These are phyloP conservation scores for Herpetotheres cachinnans DNA, from an alignment of 2,113 vertebrate species.

Conservation along the genomic window DNA sequence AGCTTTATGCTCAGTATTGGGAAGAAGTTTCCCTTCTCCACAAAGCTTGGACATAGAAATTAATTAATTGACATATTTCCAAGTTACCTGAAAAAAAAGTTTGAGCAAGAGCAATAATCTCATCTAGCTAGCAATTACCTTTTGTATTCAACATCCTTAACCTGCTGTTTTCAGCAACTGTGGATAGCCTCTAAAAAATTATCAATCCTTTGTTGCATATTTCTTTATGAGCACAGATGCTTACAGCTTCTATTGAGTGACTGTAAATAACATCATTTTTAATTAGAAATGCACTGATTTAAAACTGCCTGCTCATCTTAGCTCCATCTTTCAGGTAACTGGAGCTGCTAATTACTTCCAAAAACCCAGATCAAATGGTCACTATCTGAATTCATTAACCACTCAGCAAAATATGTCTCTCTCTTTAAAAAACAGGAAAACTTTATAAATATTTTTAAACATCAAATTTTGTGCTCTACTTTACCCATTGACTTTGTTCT, in stretches of 20 bases:
- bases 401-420: conserved; percentile 41
- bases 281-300: conserved; percentile 72
- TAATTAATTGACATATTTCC: conserved; percentile 57
- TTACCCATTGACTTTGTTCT: background rate
- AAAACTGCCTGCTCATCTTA: conserved; percentile 69
- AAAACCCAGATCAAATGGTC: conserved; percentile 61
- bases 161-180: conserved; percentile 66
- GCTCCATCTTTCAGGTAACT: conserved; percentile 73
- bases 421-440: background rate
- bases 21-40: conserved; percentile 27
- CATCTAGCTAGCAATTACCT: conserved; percentile 48
- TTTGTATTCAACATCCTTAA: conserved; percentile 52
- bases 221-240: conserved; percentile 74
- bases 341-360: conserved; percentile 73
- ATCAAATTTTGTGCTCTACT: background rate
- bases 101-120: conserved; percentile 58
- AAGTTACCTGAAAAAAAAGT: conserved; percentile 65
- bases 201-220: conserved; percentile 64
- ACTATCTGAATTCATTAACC: conserved; percentile 64
- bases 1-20: conserved; percentile 44
- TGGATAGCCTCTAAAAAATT: conserved; percentile 73
- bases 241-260: conserved; percentile 69
- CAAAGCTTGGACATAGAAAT: conserved; percentile 34
- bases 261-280: conserved; percentile 78
- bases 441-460: conserved; percentile 51